Base-by-base conservation (phyloP, 2,888 invertebrate species). In the Tenthredo amoena region DNA sequence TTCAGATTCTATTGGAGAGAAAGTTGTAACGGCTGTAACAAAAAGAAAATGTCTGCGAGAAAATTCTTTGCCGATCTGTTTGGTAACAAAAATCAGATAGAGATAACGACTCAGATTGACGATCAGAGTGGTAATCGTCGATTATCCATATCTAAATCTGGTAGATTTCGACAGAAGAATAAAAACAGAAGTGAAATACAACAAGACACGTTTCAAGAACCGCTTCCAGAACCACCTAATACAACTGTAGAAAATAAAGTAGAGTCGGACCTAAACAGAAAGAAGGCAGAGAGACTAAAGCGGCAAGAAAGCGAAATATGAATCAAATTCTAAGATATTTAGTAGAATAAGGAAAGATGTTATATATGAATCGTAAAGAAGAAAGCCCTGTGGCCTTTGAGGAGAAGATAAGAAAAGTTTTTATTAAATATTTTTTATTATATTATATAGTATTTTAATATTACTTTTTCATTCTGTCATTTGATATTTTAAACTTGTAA, bases 11-110 rank as follows among this genome's bases (percentile, higher is more conserved):
- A 77, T 76, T 6, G 81, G 34, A 62, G 31, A 47, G 55, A 31
- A 40, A 18, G 74, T 58, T 62, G 3, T 4, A 43, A 31, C 21
- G 58, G 55, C 47, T 58, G 65, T 62, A 76, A 50, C 18, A 82
- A 82, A 74, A 74, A 47, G 37, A 83, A 55, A 37, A 87, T 87
- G 87, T 72, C 87, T n/a, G 86, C 87, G 21, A 84, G 83, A 82
- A 87, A 86, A 85, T 87, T 86, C 40, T 86, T 87, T 40, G 43
- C 86, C 6, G 87, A 87, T 74, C 72, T 87, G 9, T 87, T 87
- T 68, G 86, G 86, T 10, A 86, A 58, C 62, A 86, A 79, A 84
- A 86, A 79, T 79, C 87, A 86, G 62, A 84, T 86, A 18, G 86
- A 87, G 84, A 85, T 86, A 83, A 86, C 85, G 10, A 84, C 86